Base-by-base conservation (phyloP, 2,888 invertebrate genomes). In the Leucania comma region DNA sequence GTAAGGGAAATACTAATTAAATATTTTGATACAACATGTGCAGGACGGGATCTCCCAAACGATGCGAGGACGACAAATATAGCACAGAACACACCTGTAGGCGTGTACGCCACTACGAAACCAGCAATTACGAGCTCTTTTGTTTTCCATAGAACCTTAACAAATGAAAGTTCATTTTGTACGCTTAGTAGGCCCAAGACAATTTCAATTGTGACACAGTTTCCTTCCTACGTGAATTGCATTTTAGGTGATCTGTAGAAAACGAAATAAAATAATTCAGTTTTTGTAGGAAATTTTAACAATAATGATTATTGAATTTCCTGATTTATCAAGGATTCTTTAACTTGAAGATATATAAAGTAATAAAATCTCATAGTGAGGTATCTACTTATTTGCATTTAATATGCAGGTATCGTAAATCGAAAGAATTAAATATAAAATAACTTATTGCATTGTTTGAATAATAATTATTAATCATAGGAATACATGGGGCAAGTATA, bases 391-490 rank as follows among this genome's bases (percentile, higher is more conserved):
- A 53, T 65, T 74, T 78, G 67, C 75, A 80, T 71, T 81, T 76
- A 35, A 67, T 81, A 87, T 86, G 79, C 82, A 77, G 80, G 81
- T 83, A 86, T 81, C 81, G 86, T 88, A 86, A 87, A 78, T 63
- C 38, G 38, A 26, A 58, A 82, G 86, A 88, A 90, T 89, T 87
- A 86, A 87, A 86, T 89, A 88, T 84, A 77, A 90, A 90, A 90
- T 90, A 90, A 86, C 84, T 85, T 85, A 90, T 88, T 76, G 85
- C 88, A 86, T 87, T 80, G 87, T 90, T 89, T 90, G 90, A 90
- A 93, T 92, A 91, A 90, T 91, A 90, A 92, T 88, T 91, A 92
- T 88, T 91, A 91, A 92, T 88, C 88, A 87, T 87, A 89, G 88
- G 83, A 85, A 85, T 88, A 90, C 88, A 87, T 83, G 83, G 88